Conservation (phyloP, 2,797 vertebrate genomes). For the Rallus crepitans region DNA sequence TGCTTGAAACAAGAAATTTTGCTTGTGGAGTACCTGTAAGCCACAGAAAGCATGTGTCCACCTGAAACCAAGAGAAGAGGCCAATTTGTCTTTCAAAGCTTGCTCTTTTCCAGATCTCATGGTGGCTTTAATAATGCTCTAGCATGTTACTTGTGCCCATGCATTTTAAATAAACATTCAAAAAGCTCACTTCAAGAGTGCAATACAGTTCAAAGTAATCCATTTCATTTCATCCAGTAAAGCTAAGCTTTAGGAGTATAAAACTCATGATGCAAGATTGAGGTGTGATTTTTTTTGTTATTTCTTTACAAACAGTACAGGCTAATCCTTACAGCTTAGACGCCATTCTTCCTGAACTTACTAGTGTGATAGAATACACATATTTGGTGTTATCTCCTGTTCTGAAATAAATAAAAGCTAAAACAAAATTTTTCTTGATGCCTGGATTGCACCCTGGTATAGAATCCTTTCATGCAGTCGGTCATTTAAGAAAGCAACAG, state of each 20-base stretch:
- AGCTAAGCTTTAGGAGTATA: not conserved
- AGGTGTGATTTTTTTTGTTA: not conserved
- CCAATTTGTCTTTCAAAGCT: not conserved
- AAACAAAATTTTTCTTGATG: not conserved
- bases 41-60: not conserved
- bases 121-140: not conserved
- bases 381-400: not conserved
- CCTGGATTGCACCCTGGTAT: not conserved
- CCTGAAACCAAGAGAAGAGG: not conserved
- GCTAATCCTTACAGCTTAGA: not conserved
- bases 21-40: not conserved
- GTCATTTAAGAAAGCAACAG: conserved; percentile 55
- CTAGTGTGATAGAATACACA: not conserved
- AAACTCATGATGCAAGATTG: not conserved
- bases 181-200: not conserved
- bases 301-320: not conserved
- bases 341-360: not conserved
- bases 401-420: conserved; percentile 8
- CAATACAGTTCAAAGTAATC: not conserved
- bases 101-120: not conserved
- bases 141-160: not conserved
- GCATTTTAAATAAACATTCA: not conserved
- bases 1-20: not conserved
- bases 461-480: conserved; percentile 13
- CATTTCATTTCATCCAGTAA: not conserved